phyloP scores from a whole-genome alignment of 2,113 vertebrate genomes.

The Limnothrissa miodon region DNA sequence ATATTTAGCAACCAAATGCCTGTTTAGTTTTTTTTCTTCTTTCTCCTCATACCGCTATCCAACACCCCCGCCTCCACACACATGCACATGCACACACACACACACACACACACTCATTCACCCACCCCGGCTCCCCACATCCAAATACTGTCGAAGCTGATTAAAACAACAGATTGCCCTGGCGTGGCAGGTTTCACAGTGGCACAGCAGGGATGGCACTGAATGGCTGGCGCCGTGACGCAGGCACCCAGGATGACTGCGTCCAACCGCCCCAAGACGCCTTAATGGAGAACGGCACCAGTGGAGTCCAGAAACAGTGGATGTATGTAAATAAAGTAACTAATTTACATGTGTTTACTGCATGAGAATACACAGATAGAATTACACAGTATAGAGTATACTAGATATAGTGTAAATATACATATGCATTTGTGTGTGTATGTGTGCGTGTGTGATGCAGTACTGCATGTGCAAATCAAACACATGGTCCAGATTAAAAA shows the following conservation, averaged over 20 bases:
- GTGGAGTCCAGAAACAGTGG: neutral
- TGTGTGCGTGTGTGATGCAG: too few relatives aligned
- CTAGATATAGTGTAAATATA: too few relatives aligned
- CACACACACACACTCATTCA: neutral
- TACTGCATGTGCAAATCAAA: too few relatives aligned
- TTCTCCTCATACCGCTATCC: neutral
- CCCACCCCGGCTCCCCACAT: too few relatives aligned
- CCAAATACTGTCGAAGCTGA: constrained; percentile 16
- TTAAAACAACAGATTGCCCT: constrained; percentile 46
- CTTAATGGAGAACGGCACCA: neutral
- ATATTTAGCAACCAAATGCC: constrained; percentile 38
- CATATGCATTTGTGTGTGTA: too few relatives aligned
- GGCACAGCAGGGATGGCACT: neutral
- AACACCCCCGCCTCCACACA: neutral
- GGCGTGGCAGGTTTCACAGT: constrained; percentile 37
- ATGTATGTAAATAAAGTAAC: too few relatives aligned
- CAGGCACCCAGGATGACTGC: neutral
- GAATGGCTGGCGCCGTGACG: neutral
- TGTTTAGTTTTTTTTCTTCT: constrained; percentile 9
- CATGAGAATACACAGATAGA: too few relatives aligned
- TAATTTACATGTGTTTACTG: too few relatives aligned
- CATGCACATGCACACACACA: neutral
- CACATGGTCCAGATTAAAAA: too few relatives aligned
- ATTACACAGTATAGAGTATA: too few relatives aligned
- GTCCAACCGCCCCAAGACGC: neutral